Evolutionary conservation across 2,113 vertebrate species (phyloP), one percentile per base, ranked within the genome.

Genomic region (Orthochromis malagaraziensis): DNA sequence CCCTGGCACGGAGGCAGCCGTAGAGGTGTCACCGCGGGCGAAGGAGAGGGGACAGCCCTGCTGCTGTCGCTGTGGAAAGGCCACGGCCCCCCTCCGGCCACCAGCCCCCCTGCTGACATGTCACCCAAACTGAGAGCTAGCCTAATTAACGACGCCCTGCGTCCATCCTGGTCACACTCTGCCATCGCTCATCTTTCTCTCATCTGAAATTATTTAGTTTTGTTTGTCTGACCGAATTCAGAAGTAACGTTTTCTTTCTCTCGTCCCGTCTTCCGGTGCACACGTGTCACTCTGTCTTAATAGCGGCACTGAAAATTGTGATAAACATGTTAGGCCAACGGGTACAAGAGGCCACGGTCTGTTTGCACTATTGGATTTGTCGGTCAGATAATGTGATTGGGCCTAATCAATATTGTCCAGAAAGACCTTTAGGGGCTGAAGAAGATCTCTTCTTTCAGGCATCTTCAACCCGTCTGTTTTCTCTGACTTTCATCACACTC

Each of bases 301-400:
- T 95, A 93, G 93, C 89, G n/a, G 17, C 89, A 79, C 84, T 73
- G 87, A 88, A 96, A 94, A 96, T 95, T 95, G 95, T 92, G 88
- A 93, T 96, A 95, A 96, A 96, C 93, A 93, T 65, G 90, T 95
- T 95, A 93, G 80, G 89, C 90, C 93, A 90, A 92, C 90, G 49
- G 93, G 87, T 58, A 87, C 93, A 91, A 87, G 91, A 94, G 95
- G 91, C 91, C 68, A 21, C 79, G 38, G 91, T 96, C 94, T 95
- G 92, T 94, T 93, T 38, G 9, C 92, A 93, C 90, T 95, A 96
- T 96, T 96, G 94, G 88, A 95, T 97, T 96, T 96, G 91, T 92
- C 73, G 94, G 96, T 95, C 91, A 92, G 93, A 94, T 96, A 96
- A 97, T 96, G 92, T 91, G 89, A 96, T 96, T 97, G 94, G 88